These are phyloP conservation scores for Leucophenga maculata DNA, from an alignment of 2,888 invertebrate genomes.

Conservation along the genomic window DNA sequence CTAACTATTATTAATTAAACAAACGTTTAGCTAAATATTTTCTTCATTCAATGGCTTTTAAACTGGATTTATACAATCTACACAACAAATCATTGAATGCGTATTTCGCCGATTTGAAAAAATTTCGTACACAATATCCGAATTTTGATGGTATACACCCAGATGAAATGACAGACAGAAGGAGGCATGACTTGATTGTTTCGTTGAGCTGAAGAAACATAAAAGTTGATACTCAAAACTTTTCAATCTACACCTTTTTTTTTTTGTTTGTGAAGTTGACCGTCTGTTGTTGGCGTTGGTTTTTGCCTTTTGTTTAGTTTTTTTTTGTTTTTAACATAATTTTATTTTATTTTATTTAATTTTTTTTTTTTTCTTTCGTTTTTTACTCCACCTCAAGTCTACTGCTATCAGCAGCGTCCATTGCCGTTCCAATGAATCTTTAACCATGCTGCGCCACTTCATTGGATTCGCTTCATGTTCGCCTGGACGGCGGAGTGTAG, in stretches of 20 bases:
- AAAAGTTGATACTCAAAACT: too few relatives aligned
- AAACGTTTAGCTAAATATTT: too few relatives aligned
- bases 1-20: too few relatives aligned
- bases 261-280: background rate
- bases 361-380: slow-evolving; percentile 1
- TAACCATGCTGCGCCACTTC: slow-evolving; percentile 3
- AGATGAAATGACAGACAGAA: too few relatives aligned
- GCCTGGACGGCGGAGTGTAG: slow-evolving; percentile 6
- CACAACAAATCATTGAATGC: too few relatives aligned
- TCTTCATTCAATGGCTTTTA: too few relatives aligned
- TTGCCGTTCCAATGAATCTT: slow-evolving; percentile 1
- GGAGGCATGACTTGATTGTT: too few relatives aligned
- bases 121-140: too few relatives aligned
- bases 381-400: slow-evolving; percentile 7
- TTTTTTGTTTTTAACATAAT: slow-evolving; percentile 8
- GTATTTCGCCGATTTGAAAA: too few relatives aligned
- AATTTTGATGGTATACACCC: too few relatives aligned
- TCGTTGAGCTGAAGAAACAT: too few relatives aligned
- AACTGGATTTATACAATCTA: too few relatives aligned
- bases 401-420: background rate
- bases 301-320: slow-evolving; percentile 11
- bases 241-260: background rate
- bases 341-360: slow-evolving; percentile 5
- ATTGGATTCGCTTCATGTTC: slow-evolving; percentile 1
- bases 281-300: background rate